These are phyloP conservation scores for Drosophila infuscata DNA, from an alignment of 2,888 invertebrate species.

Conservation along the genomic window DNA sequence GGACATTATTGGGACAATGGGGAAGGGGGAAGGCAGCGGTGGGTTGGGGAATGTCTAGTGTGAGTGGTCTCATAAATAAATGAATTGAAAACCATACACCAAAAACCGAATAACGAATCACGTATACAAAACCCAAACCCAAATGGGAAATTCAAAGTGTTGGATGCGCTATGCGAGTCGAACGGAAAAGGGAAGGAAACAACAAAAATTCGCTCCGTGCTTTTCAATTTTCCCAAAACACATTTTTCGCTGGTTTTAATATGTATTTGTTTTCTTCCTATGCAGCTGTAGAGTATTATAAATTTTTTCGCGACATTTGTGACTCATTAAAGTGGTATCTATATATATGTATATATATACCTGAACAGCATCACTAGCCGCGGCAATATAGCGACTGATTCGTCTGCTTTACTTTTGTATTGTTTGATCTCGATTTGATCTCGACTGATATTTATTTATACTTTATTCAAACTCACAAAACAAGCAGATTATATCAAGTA, in stretches of 20 bases:
- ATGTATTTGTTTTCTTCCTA: constrained; percentile 29
- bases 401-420: not conserved
- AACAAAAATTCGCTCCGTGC: constrained; percentile 31
- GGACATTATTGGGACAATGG: constrained; percentile 16
- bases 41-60: constrained; percentile 2
- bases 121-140: constrained; percentile 33
- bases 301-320: not conserved
- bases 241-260: constrained; percentile 27
- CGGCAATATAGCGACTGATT: not conserved
- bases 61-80: constrained; percentile 50
- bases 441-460: not conserved
- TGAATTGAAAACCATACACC: constrained; percentile 31
- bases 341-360: not conserved
- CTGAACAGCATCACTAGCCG: not conserved
- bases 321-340: constrained; percentile 6
- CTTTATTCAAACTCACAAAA: not conserved
- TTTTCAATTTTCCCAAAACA: constrained; percentile 20
- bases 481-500: not conserved
- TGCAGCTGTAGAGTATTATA: not conserved
- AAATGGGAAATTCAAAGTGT: constrained; percentile 31
- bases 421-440: not conserved
- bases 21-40: not conserved
- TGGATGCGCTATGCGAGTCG: not conserved
- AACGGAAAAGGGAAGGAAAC: constrained; percentile 22
- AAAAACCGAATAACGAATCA: constrained; percentile 13